Evolutionary conservation across 1,140 invertebrate genomes (phyloP), one percentile per base, ranked within the genome.

Genomic region (Pinna nobilis): DNA sequence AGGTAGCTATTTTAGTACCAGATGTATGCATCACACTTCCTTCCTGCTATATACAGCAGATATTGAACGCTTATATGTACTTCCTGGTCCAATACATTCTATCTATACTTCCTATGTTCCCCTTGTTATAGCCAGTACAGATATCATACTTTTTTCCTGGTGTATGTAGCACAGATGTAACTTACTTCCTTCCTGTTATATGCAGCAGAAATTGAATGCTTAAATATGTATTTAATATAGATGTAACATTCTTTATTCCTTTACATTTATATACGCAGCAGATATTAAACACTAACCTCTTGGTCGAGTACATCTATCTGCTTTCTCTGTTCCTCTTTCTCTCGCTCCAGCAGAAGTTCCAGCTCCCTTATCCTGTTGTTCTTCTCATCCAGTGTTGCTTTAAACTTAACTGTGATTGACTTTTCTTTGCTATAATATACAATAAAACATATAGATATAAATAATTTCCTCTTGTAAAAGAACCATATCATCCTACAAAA

Each of bases 311-410:
- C 63, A 28, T 85, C 79, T 25, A 83, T 63, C 49, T 86, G 83
- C 65, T 85, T 87, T 49, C 82, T 82, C 74, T 85, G 81, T 66
- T 87, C 86, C 37, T 80, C 61, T 67, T 84, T 82, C 57, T 84
- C 83, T 7, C 70, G 44, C 9, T 74, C 41, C 6, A 88, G 70
- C 13, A 63, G 50, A 5, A 60, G 35, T 71, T 87, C 80, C 11
- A 86, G 64, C 20, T 68, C 50, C 55, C 70, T 61, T 9, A 82
- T 67, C 37, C 55, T 70, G 5, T 76, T 47, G 11, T 47, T 65
- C 33, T 81, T 77, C 35, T 87, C 81, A 32, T 82, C 79, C 23
- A 82, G 64, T 9, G 66, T 66, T 23, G 49, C 69, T 72, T 82
- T 82, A 44, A 71, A 84, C 69, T 87, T 85, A 15, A 68, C 20